Evolutionary conservation across 2,113 vertebrate genomes (phyloP), one percentile per base, ranked within the genome.

Genomic region (Cebidichthys violaceus): DNA sequence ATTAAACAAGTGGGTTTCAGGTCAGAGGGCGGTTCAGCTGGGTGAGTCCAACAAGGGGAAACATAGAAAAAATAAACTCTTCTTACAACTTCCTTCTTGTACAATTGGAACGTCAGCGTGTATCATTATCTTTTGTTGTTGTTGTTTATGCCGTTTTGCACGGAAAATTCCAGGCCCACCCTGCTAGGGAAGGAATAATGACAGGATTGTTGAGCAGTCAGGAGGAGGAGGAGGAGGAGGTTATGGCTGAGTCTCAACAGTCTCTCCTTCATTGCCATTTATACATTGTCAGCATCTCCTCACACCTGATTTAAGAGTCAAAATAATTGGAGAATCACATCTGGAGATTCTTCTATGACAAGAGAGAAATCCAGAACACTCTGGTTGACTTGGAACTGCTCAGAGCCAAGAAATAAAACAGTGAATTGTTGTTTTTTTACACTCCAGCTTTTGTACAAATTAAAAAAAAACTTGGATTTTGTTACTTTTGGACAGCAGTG

Each of bases 121-220:
- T 65, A 50, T 92, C 87, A 92, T 90, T 89, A 90, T 89, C 79
- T 86, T 85, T 82, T 92, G 69, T 89, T 90, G 88, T 91, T 90
- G 88, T 92, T 94, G 83, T 89, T 90, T 88, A 27, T 75, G 60
- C 70, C 68, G 78, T 90, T 89, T 87, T 84, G 67, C 64, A 74
- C 77, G 89, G 81, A 92, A 94, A 88, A 92, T 94, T 94, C 91
- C 92, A 77, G 74, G 75, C 86, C 91, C 93, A 92, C 90, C 92
- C 87, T 72, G 81, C 54, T 77, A 77, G 67, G 72, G 62, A 84
- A 60, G 66, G 47, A 89, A 91, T 94, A 94, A 94, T 91, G 84
- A 92, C 68, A 83, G 77, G 86, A 94, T 89, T 94, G 93, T 92
- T 74, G 70, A 77, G 88, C 31, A 3, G 67, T 76, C 10, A 54